Evolutionary conservation across 2,888 invertebrate species (phyloP), one percentile per base, ranked within the genome.

Genomic region (Acanthosepion esculentum): DNA sequence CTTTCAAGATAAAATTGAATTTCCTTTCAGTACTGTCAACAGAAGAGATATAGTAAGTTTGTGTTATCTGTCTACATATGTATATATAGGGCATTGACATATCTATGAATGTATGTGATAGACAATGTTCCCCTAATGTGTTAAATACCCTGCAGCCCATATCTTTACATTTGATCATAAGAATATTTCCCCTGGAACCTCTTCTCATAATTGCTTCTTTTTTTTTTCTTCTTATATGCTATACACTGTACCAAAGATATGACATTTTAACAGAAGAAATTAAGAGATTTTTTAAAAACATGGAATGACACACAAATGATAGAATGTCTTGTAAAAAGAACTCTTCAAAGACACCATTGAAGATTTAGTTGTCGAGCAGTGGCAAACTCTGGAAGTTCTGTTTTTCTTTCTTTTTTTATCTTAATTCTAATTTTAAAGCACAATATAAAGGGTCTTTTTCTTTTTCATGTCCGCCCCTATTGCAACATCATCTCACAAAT

Each of bases 361-460:
- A 78, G 78, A 78, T 78, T 78, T 78, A 15, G 78, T 78, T 78
- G n/a, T n/a, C n/a, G n/a, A 78, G 78, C n/a, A 78, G n/a, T n/a
- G n/a, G 78, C n/a, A 78, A 78, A 78, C 78, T 78, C 78, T 15
- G 8, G n/a, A n/a, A 78, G 78, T 33, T 33, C 78, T 78, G 8
- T 78, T 78, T 12, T 78, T 78, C 18, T n/a, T 15, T 78, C 78
- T 78, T 78, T 78, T n/a, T 78, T 78, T 78, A 33, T n/a, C n/a
- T 78, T 78, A 78, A 78, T 78, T 78, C 78, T 78, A 78, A 78
- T 78, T 78, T 78, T n/a, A 78, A 78, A n/a, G 78, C n/a, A 78
- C 78, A 78, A 78, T 33, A 78, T 78, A 78, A 78, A 78, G 78
- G 33, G 12, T n/a, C 78, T n/a, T 78, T 78, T 78, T 78, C 33